A percentile compares a stretch with the other conserved stretches of the same genome.
Evolutionary conservation across 2,113 vertebrate species (phyloP).

Genomic region (Semicossyphus pulcher): DNA sequence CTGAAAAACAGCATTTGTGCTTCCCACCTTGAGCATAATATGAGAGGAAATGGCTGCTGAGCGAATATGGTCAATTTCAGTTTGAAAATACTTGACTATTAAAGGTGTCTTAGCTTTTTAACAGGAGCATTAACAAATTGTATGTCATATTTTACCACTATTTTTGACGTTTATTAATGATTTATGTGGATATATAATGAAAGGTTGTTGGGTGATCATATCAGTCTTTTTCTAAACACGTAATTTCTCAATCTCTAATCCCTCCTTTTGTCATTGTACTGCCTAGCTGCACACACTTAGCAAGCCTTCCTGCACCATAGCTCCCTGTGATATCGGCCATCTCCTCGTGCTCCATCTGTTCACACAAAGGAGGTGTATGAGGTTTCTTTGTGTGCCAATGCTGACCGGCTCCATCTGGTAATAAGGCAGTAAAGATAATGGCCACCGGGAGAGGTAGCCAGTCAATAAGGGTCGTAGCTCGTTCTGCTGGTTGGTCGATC

Average conservation of each 20-base stretch:
- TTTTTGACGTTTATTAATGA: too few species aligned
- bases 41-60: too few species aligned
- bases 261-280: not conserved
- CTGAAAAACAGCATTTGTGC: too few species aligned
- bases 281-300: constrained; percentile 10
- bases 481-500: constrained; percentile 28
- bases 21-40: too few species aligned
- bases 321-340: constrained; percentile 37
- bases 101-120: too few species aligned
- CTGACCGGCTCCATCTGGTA: constrained; percentile 64
- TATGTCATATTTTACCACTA: too few species aligned
- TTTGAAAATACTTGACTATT: too few species aligned
- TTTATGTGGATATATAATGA: too few species aligned
- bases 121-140: too few species aligned
- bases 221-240: constrained; percentile 6
- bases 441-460: constrained; percentile 28
- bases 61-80: too few species aligned
- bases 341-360: constrained; percentile 67
- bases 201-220: too few species aligned
- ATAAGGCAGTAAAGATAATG: constrained; percentile 62
- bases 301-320: constrained; percentile 8
- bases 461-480: constrained; percentile 44
- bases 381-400: constrained; percentile 34
- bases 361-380: constrained; percentile 21
- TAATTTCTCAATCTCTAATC: not conserved